phyloP scores from a whole-genome alignment of 2,888 invertebrate genomes.

The Xanthorhoe spadicearia region DNA sequence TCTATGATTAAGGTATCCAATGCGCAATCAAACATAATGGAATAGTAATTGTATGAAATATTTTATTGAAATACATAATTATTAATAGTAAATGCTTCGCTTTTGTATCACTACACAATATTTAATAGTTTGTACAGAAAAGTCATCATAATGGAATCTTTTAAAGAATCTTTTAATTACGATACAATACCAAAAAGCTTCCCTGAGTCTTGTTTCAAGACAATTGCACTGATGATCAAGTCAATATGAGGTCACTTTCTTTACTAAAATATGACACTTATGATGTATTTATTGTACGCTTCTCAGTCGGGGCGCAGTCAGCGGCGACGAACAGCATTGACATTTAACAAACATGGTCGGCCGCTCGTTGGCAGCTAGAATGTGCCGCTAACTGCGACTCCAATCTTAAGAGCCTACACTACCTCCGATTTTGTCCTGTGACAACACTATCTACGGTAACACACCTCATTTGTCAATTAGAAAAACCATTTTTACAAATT shows the following conservation, averaged over 20 bases:
- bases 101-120: neutral
- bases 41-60: constrained; percentile 4
- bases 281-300: neutral
- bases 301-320: too few species aligned
- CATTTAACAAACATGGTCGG: too few species aligned
- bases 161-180: neutral
- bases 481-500: too few species aligned
- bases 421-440: too few species aligned
- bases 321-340: too few species aligned
- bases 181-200: neutral
- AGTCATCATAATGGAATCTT: neutral
- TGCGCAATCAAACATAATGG: too few species aligned
- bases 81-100: neutral
- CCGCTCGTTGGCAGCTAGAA: too few species aligned
- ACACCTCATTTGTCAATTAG: neutral
- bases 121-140: neutral
- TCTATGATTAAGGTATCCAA: neutral
- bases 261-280: neutral
- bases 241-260: neutral
- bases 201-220: neutral
- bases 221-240: neutral
- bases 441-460: neutral
- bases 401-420: neutral
- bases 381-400: too few species aligned
- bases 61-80: constrained; percentile 4